Conservation (phyloP, 2,113 vertebrate species). For the Smithornis capensis region DNA sequence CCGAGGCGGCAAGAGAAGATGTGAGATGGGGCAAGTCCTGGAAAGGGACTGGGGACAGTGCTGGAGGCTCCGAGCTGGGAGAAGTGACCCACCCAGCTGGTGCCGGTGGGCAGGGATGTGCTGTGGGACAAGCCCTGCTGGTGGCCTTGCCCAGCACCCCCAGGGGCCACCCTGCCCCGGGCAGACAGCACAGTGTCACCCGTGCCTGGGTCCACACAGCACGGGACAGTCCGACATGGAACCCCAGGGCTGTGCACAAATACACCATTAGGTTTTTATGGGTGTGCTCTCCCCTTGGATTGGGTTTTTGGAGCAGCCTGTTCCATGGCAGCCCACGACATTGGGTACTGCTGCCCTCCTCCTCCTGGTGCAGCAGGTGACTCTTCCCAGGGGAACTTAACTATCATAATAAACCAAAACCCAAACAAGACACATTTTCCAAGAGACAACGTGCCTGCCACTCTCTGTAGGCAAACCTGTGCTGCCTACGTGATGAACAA, state of each 20-base stretch:
- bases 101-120: not conserved
- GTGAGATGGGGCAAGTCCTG: not conserved
- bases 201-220: rapidly evolving
- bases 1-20: rapidly evolving
- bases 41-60: not conserved
- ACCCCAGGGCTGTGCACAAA: rapidly evolving
- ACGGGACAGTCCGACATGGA: rapidly evolving
- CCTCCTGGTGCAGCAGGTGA: not conserved
- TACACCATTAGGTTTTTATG: rapidly evolving
- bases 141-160: not conserved
- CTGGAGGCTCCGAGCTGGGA: not conserved
- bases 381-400: not conserved
- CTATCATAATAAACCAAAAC: not conserved
- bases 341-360: not conserved
- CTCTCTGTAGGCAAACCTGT: not conserved
- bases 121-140: rapidly evolving
- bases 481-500: not conserved
- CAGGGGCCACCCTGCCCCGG: rapidly evolving
- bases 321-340: rapidly evolving
- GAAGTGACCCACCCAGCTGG: not conserved
- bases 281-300: not conserved
- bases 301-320: not conserved
- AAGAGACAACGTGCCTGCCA: not conserved
- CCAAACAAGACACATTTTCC: not conserved
- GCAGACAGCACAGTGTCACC: too few species aligned